Evolutionary conservation across 1,140 invertebrate genomes (phyloP), one percentile per base, ranked within the genome.

Genomic region (Nasonia vitripennis): DNA sequence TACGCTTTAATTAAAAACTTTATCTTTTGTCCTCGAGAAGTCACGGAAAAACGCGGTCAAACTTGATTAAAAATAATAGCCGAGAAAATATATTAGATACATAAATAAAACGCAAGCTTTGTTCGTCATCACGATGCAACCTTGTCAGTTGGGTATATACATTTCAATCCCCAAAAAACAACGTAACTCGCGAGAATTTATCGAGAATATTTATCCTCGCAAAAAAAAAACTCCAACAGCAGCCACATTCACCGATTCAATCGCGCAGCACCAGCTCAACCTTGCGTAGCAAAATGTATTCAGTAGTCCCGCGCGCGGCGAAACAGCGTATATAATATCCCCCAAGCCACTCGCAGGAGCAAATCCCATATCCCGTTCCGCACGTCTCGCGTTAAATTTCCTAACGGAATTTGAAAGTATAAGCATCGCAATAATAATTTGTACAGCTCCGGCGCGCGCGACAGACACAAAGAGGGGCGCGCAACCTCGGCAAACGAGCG

Each of bases 401-500:
- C 31, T 77, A 23, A 77, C 17, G 23, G 48, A 84, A 84, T 84
- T 51, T 84, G 82, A 70, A 84, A 84, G 82, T 84, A 84, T 78
- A 84, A 84, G 75, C 71, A 62, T n/a, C 17, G 70, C 55, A 83
- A 83, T 83, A 77, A 83, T 83, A 83, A 83, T 83, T 83, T 83
- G 73, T 75, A 67, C 31, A 37, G 12, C 20, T 48, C 70, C 83
- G 81, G 70, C 7, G 68, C 9, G 27, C 1, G 45, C 12, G 55
- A 51, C 12, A 45, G 34, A 71, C 31, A 71, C 31, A 79, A 55
- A 51, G 78, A 88, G 84, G 87, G 83, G 79, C 88, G 89, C 89
- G 88, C 89, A 89, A 90, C 89, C 88, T 89, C 89, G 87, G 88
- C 88, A 89, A 91, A 90, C 88, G 89, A 91, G 87, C 87, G 82